Conservation (phyloP, 1,140 invertebrate genomes). For the Drosophila watanabei region DNA sequence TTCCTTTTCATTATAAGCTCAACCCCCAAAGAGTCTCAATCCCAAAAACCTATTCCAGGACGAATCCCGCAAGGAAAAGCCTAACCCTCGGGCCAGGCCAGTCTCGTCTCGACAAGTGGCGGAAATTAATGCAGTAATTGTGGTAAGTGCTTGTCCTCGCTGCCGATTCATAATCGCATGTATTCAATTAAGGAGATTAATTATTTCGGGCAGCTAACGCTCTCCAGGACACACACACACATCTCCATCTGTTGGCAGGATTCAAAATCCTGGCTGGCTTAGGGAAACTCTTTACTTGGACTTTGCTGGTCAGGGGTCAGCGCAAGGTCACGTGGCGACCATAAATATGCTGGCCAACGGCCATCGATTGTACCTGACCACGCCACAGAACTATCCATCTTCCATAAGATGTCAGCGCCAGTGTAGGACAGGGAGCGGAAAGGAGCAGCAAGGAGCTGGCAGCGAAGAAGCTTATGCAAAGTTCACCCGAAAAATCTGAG, state of each 20-base stretch:
- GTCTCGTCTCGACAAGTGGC: constrained; percentile 44
- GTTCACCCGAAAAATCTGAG: constrained; percentile 27
- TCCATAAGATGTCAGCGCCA: constrained; percentile 66
- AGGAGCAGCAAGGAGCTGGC: background rate
- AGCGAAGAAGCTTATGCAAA: constrained; percentile 62
- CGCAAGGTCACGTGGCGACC: constrained; percentile 59
- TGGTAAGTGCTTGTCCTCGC: constrained; percentile 73
- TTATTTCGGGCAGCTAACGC: constrained; percentile 31
- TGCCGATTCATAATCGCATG: constrained; percentile 52
- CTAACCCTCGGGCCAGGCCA: constrained; percentile 5
- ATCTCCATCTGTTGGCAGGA: constrained; percentile 9
- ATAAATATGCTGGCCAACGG: constrained; percentile 67
- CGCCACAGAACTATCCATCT: constrained; percentile 75
- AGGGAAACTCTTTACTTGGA: constrained; percentile 29
- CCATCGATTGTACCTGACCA: constrained; percentile 72
- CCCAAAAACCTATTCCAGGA: constrained; percentile 11
- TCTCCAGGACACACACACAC: constrained; percentile 1
- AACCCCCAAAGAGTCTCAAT: constrained; percentile 13
- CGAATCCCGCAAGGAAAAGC: constrained; percentile 8
- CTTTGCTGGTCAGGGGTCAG: constrained; percentile 53
- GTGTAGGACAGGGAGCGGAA: constrained; percentile 5
- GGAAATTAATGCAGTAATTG: constrained; percentile 81
- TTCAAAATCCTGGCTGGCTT: constrained; percentile 34
- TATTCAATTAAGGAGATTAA: constrained; percentile 61
- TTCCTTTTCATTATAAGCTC: background rate